Percentiles rank a stretch among this genome's conserved stretches.
Conservation (phyloP, 2,113 vertebrate genomes). For the Meleagris gallopavo region DNA sequence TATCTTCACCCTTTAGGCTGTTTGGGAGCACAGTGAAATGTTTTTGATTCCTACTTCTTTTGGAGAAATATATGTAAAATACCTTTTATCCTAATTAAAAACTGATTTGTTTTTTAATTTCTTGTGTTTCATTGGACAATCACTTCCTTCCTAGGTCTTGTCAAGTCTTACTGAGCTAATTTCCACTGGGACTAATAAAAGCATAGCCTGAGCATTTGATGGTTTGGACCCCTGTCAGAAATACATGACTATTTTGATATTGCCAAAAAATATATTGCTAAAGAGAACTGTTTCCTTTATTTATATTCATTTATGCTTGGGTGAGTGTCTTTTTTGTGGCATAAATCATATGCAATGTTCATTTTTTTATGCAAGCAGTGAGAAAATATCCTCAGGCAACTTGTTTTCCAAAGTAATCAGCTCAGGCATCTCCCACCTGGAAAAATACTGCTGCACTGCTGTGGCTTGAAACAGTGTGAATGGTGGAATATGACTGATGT, state of each 20-base stretch:
- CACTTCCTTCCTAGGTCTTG: neutral
- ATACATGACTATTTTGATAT: neutral
- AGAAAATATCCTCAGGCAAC: conserved; percentile 30
- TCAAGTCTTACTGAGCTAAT: neutral
- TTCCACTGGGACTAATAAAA: neutral
- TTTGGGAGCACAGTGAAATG: neutral
- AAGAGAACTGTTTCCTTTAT: neutral
- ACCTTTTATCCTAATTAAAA: neutral
- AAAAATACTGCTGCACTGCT: conserved; percentile 42
- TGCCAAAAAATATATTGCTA: neutral
- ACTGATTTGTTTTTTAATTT: neutral
- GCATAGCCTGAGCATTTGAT: neutral
- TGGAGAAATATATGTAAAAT: neutral
- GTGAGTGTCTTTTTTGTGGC: neutral
- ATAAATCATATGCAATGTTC: neutral
- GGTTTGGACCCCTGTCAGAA: neutral
- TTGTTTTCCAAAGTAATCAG: conserved; percentile 49
- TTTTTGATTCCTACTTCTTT: neutral
- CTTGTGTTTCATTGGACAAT: neutral
- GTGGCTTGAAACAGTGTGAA: neutral
- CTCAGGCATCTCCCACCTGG: neutral
- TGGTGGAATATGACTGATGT: conserved; percentile 28
- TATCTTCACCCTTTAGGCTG: neutral
- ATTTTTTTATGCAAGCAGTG: neutral
- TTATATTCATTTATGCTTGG: neutral